Conservation (phyloP, 2,113 vertebrate genomes). For the Galeopterus variegatus region DNA sequence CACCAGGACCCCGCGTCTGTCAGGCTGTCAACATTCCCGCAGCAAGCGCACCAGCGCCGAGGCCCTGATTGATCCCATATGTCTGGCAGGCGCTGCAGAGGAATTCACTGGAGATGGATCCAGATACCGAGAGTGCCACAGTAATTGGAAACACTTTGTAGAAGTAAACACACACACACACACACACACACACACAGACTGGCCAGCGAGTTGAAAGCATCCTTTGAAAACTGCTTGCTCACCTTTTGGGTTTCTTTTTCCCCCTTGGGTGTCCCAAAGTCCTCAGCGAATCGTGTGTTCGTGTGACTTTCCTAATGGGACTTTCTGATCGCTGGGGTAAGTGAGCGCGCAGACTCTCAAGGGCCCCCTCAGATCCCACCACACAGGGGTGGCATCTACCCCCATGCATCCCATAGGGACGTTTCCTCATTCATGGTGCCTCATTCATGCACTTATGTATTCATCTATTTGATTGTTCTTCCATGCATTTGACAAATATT, state of each 20-base stretch:
- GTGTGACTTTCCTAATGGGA: background rate
- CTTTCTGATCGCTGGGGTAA: background rate
- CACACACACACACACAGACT: conserved; percentile 43
- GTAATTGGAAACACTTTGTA: conserved; percentile 88
- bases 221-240: conserved; percentile 74
- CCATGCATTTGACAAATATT: background rate
- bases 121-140: conserved; percentile 90
- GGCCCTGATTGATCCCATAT: conserved; percentile 92
- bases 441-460: background rate
- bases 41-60: conserved; percentile 91
- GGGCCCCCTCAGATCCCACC: background rate
- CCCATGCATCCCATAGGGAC: fast-evolving
- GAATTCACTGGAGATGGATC: conserved; percentile 83
- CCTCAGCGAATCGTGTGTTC: background rate
- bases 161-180: conserved; percentile 69
- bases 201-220: conserved; percentile 70
- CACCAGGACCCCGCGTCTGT: conserved; percentile 91
- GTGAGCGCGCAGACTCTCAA: background rate
- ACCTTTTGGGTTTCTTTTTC: conserved; percentile 52
- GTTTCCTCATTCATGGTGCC: background rate
- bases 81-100: conserved; percentile 88
- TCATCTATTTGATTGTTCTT: background rate
- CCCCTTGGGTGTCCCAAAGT: background rate
- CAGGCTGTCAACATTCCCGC: conserved; percentile 93
- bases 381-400: background rate